Conservation (phyloP, 2,113 vertebrate genomes). For the Hiodon tergisus region DNA sequence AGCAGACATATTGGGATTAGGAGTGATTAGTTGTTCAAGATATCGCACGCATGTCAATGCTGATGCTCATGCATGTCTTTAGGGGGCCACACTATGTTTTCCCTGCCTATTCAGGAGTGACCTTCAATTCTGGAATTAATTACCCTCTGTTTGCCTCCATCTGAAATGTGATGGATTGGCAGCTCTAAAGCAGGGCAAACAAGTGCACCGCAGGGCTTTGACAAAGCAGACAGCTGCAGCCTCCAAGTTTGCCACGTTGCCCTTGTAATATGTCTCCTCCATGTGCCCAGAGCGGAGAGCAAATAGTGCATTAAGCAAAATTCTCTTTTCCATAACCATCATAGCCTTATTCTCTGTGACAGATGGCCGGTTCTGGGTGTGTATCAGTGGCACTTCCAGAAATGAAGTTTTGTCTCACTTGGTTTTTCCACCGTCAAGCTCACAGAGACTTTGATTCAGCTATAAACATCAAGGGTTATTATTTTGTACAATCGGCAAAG, state of each 20-base stretch:
- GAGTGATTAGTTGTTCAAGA: not conserved
- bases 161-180: conserved; percentile 4
- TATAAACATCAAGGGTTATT: not conserved
- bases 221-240: conserved; percentile 1
- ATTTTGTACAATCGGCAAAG: not conserved
- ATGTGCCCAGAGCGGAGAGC: not conserved
- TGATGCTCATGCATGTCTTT: not conserved
- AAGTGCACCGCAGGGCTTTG: not conserved
- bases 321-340: not conserved
- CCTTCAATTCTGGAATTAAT: not conserved
- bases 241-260: not conserved
- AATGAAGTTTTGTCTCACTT: not conserved
- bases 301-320: not conserved
- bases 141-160: not conserved
- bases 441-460: not conserved
- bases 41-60: not conserved
- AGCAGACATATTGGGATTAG: not conserved
- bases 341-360: not conserved
- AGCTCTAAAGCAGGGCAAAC: not conserved
- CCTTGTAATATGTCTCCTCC: not conserved
- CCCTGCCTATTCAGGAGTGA: conserved; percentile 1
- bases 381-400: not conserved
- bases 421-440: not conserved
- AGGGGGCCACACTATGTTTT: not conserved
- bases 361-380: not conserved